These are phyloP conservation scores for Tichodroma muraria DNA, from an alignment of 2,113 vertebrate genomes.

Conservation along the genomic window DNA sequence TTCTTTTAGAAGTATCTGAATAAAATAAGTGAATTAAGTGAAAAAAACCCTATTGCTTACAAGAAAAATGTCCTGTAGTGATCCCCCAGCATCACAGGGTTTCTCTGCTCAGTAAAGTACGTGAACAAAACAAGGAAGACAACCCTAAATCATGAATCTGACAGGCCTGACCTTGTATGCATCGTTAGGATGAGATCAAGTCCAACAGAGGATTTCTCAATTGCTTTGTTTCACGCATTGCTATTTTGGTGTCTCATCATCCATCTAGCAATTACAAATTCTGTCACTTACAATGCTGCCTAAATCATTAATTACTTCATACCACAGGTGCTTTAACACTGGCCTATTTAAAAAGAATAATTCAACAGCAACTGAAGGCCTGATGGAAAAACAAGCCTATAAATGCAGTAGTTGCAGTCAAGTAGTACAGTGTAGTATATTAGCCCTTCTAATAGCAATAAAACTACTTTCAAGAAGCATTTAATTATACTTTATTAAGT, in stretches of 20 bases:
- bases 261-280: not conserved
- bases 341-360: not conserved
- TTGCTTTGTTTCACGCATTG: not conserved
- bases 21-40: not conserved
- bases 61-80: not conserved
- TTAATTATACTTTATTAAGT: not conserved
- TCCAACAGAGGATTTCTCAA: not conserved
- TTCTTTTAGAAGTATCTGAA: not conserved
- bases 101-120: not conserved
- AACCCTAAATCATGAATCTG: not conserved
- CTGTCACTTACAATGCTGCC: not conserved
- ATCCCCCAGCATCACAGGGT: not conserved
- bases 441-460: not conserved
- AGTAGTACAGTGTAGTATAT: not conserved
- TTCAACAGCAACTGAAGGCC: not conserved
- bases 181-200: not conserved
- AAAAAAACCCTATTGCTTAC: not conserved
- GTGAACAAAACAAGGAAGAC: conserved; percentile 18
- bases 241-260: not conserved
- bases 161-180: not conserved
- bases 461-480: not conserved
- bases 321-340: not conserved
- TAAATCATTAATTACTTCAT: not conserved
- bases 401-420: not conserved
- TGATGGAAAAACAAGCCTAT: not conserved